These are phyloP conservation scores for Oreonectes daqikongensis DNA, from an alignment of 2,797 vertebrate genomes.

Conservation along the genomic window DNA sequence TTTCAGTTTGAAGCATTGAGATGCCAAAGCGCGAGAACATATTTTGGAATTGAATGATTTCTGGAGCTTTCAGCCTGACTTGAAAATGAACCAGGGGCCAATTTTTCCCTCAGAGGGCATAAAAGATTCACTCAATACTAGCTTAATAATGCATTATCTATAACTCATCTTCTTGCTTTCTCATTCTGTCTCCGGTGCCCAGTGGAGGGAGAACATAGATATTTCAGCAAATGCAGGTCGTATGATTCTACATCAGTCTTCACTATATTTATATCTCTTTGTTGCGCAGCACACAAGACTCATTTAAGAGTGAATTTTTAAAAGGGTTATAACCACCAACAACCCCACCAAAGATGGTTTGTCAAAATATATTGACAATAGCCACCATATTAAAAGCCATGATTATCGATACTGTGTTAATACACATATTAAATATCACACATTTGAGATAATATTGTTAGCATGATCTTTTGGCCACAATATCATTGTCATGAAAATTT, in stretches of 20 bases:
- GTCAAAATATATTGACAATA: no score
- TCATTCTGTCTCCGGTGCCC: constrained; percentile 16
- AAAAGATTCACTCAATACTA: constrained; percentile 49
- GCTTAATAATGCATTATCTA: constrained; percentile 56
- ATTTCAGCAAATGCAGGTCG: constrained; percentile 40
- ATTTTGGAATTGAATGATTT: constrained; percentile 31
- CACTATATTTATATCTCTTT: background rate
- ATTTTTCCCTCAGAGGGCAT: constrained; percentile 45
- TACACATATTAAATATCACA: no score
- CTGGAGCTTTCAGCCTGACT: constrained; percentile 27
- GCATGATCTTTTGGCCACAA: no score
- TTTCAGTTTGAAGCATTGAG: constrained; percentile 8
- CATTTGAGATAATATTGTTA: no score
- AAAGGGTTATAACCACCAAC: no score
- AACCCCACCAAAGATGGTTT: no score
- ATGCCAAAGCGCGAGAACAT: constrained; percentile 17
- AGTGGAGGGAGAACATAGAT: constrained; percentile 25
- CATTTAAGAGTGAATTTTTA: no score
- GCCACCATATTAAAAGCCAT: no score
- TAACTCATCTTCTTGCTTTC: constrained; percentile 50
- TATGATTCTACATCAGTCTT: constrained; percentile 21
- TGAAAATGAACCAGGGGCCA: constrained; percentile 35
- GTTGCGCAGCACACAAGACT: background rate
- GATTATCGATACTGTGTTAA: no score
- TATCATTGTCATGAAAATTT: no score